A percentile compares a stretch with the other conserved stretches of the same genome.
phyloP scores from a whole-genome alignment of 2,797 vertebrate genomes.

The Microcaecilia unicolor region DNA sequence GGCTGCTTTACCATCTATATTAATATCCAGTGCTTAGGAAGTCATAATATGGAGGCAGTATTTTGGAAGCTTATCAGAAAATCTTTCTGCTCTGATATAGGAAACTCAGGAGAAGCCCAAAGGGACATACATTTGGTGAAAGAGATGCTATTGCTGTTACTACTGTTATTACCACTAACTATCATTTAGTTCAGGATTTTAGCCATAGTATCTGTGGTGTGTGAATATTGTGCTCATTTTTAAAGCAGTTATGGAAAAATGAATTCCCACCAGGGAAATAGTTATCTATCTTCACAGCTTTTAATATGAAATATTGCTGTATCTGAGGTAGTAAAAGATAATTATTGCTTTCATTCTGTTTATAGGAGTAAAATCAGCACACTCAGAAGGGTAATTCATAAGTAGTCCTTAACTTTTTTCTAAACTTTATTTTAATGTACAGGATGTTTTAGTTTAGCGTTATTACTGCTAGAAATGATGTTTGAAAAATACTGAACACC shows the following conservation, averaged over 20 bases:
- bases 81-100: too few relatives aligned
- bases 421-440: background rate
- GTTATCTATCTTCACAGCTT: slow-evolving; percentile 16
- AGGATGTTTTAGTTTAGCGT: too few relatives aligned
- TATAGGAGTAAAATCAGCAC: slow-evolving; percentile 2
- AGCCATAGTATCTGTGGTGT: slow-evolving; percentile 17
- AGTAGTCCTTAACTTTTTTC: background rate
- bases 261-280: slow-evolving; percentile 13
- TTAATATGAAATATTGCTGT: slow-evolving; percentile 15
- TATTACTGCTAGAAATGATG: too few relatives aligned
- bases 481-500: too few relatives aligned
- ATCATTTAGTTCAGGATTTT: slow-evolving; percentile 13
- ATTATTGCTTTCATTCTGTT: slow-evolving; percentile 14
- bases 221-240: slow-evolving; percentile 16
- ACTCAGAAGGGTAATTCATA: background rate
- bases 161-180: slow-evolving; percentile 23
- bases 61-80: slow-evolving; percentile 14
- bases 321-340: slow-evolving; percentile 13
- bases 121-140: too few relatives aligned
- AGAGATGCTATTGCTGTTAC: slow-evolving; percentile 21
- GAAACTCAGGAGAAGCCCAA: too few relatives aligned
- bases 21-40: background rate
- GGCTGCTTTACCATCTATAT: background rate
- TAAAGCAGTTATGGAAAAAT: slow-evolving; percentile 5
- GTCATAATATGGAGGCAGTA: slow-evolving; percentile 10